Percentiles rank a stretch among this genome's conserved stretches.
phyloP scores from a whole-genome alignment of 2,113 vertebrate species.

The Lathamus discolor region DNA sequence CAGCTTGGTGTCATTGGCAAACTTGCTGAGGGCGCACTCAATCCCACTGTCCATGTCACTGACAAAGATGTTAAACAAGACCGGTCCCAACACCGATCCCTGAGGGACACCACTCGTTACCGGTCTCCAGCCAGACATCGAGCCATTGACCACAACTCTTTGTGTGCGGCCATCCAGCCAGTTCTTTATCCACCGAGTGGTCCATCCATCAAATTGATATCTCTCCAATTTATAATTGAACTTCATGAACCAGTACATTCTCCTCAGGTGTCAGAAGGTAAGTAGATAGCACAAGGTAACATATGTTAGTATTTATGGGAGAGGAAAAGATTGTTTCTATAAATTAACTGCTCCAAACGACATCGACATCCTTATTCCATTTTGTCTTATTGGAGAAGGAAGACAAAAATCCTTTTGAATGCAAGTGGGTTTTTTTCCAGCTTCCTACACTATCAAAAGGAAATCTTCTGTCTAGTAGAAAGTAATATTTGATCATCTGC shows the following conservation, averaged over 20 bases:
- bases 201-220: no score
- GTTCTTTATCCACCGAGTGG: no score
- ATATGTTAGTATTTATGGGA: background rate
- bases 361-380: background rate
- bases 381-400: background rate
- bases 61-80: no score
- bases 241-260: background rate
- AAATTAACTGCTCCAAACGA: background rate
- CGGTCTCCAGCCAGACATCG: no score
- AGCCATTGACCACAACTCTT: no score
- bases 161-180: no score
- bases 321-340: background rate
- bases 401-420: background rate
- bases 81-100: no score
- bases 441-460: background rate
- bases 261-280: background rate
- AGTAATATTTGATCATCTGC: background rate
- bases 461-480: background rate
- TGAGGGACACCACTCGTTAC: no score
- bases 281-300: background rate
- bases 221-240: no score
- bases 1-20: no score
- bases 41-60: no score
- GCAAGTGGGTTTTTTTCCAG: background rate
- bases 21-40: no score